Conservation (phyloP, 1,140 invertebrate genomes). For the Carposina sasakii region DNA sequence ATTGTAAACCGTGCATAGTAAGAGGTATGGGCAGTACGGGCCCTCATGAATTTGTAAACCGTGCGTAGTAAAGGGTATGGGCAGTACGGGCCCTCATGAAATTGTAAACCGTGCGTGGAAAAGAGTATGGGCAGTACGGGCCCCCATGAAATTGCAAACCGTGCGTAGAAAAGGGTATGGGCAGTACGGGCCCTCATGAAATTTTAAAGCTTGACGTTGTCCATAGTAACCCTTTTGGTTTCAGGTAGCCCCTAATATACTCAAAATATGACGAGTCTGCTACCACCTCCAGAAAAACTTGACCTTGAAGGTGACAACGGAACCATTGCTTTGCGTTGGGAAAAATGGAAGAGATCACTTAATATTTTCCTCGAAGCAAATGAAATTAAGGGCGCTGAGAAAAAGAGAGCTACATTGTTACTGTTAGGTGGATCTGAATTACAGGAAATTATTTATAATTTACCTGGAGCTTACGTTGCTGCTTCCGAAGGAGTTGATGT, state of each 20-base stretch:
- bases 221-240: constrained; percentile 1
- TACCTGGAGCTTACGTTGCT: constrained; percentile 20
- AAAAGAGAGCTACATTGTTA: constrained; percentile 25
- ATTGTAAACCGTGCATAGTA: no score
- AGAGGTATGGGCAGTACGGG: no score
- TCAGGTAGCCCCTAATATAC: constrained; percentile 3
- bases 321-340: constrained; percentile 23
- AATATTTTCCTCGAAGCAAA: constrained; percentile 19
- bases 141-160: neutral
- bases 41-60: no score
- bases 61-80: no score
- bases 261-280: neutral
- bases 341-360: constrained; percentile 26
- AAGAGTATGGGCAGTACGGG: no score
- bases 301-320: constrained; percentile 22
- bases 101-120: no score
- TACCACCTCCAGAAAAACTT: constrained; percentile 13
- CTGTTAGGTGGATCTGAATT: constrained; percentile 20
- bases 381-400: constrained; percentile 10
- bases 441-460: constrained; percentile 23
- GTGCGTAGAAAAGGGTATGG: no score
- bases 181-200: neutral
- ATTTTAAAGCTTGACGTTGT: neutral
- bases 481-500: constrained; percentile 9
- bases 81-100: no score